Evolutionary conservation across 2,888 invertebrate species (phyloP), one percentile per base, ranked within the genome.

Genomic region (Leuctra nigra): DNA sequence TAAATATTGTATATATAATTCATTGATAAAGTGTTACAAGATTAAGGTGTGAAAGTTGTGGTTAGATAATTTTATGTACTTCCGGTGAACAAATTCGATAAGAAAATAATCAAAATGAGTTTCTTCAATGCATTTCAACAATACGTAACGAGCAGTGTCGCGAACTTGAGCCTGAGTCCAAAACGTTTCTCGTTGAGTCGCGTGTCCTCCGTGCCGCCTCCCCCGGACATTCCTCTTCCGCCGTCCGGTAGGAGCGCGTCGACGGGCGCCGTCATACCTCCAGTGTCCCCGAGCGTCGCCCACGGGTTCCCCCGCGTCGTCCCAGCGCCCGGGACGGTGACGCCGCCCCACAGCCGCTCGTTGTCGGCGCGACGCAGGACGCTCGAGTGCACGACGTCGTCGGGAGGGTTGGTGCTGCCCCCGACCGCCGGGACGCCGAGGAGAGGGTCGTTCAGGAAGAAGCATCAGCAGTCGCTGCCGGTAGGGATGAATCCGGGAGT

Each of bases 111-210:
- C 20, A 69, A 62, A 58, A 91, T 91, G 91, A 91, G 90, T 79
- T 91, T 91, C 77, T 83, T 91, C 72, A 84, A 86, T 71, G 87
- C 89, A 38, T 74, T 91, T 66, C 87, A 89, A 67, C 90, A 91
- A 73, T 88, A 88, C 72, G 89, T 91, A 70, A 88, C 85, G 68
- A 90, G 87, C 73, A 87, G 89, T 70, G 89, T 91, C 64, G 88
- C 89, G 48, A 88, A 85, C 66, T 74, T 91, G 65, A 85, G 83
- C 61, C 74, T 91, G 59, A 86, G 87, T 63, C 85, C 89, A 56
- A 84, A 85, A 62, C 79, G 86, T 61, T 86, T 79, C 68, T 84
- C 86, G 14, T 77, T 86, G 59, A 77, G 83, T 22, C 79, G 85
- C 1, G 85, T 84, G 68, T 29, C 56, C 1, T 65, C 77, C 72